Base-by-base conservation (phyloP, 2,888 invertebrate species). In the Ecliptopera silaceata region DNA sequence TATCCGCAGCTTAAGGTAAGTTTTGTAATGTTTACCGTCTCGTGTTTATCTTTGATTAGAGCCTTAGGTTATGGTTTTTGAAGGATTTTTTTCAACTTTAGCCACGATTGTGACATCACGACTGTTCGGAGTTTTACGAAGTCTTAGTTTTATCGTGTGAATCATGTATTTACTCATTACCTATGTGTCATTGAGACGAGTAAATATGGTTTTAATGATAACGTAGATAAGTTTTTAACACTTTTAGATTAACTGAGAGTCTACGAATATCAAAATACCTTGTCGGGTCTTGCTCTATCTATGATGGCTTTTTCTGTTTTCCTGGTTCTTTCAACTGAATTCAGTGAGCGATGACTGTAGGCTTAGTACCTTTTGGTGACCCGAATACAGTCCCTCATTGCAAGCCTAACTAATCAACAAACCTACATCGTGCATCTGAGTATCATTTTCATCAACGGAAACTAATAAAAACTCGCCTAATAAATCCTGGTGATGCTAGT, bases 1-100 rank as follows among this genome's bases (percentile, higher is more conserved):
- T 86, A 85, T 84, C 82, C 80, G 73, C 71, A 68, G 73, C 75
- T 70, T 61, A 64, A 76, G 82, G 84, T 84, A 63, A 84, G 84
- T 82, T 74, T 75, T 69, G 71, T 72, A 75, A 77, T 79, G 69
- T 79, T 77, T 78, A 66, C 70, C 66, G 64, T 77, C 76, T 68
- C 72, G 57, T 72, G 71, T 74, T 80, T 84, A 74, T 65, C 65
- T 78, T 78, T 81, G 84, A 83, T 84, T 84, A 83, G 77, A 77
- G 68, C 64, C 71, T 69, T 73, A 76, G 80, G 78, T 74, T 74
- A 70, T 72, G 65, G 31, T 42, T 51, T 63, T 57, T 53, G 6
- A 18, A 45, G 45, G 55, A n/a, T 46, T 66, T 60, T 55, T 26
- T 63, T 67, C 63, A 68, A 63, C 56, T 64, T 70, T 59, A 65